These are phyloP conservation scores for Pogoniulus pusillus DNA, from an alignment of 2,797 vertebrate genomes.

Conservation along the genomic window DNA sequence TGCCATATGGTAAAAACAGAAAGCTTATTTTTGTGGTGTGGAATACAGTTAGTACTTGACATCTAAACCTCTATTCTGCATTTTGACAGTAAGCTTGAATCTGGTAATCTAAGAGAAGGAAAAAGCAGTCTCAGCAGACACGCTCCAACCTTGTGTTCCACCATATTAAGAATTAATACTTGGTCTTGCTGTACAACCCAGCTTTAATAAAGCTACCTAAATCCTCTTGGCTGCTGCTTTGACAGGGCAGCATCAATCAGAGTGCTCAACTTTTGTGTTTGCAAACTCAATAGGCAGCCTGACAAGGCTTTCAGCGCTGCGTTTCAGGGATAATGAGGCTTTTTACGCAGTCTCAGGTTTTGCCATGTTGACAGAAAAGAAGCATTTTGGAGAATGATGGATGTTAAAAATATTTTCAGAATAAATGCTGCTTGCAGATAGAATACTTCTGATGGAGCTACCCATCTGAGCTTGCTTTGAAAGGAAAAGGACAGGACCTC, in stretches of 20 bases:
- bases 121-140: conserved; percentile 78
- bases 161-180: conserved; percentile 84
- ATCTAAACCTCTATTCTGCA: conserved; percentile 58
- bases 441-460: not conserved
- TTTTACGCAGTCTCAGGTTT: conserved; percentile 53
- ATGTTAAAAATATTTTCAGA: conserved; percentile 35
- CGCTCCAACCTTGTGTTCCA: conserved; percentile 78
- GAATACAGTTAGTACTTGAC: conserved; percentile 10
- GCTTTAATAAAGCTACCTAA: conserved; percentile 70
- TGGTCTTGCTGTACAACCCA: conserved; percentile 73
- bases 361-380: conserved; percentile 51
- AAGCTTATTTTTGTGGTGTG: not conserved
- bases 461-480: not conserved
- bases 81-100: conserved; percentile 84
- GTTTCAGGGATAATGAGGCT: conserved; percentile 64
- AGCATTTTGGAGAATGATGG: not conserved
- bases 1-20: not conserved
- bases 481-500: too few relatives aligned
- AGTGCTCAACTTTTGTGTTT: conserved; percentile 59
- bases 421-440: conserved; percentile 19
- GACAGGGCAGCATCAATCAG: conserved; percentile 67
- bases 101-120: conserved; percentile 82
- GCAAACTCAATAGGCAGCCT: conserved; percentile 67
- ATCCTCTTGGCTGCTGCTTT: conserved; percentile 67
- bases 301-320: conserved; percentile 52